Conservation (phyloP, 2,113 vertebrate species). For the Phycodurus eques region DNA sequence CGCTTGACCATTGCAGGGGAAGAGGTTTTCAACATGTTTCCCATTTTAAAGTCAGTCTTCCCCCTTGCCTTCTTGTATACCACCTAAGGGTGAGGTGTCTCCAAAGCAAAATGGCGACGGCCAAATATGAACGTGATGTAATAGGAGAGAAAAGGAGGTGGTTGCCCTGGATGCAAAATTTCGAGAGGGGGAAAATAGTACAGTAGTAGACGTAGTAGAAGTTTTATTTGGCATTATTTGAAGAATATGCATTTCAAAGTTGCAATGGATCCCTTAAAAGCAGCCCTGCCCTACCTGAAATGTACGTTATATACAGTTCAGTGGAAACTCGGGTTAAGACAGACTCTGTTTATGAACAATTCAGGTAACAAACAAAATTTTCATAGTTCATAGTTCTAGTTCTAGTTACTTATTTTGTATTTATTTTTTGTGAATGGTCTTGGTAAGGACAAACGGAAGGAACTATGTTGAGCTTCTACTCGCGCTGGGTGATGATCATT, state of each 20-base stretch:
- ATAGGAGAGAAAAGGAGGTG: slow-evolving; percentile 23
- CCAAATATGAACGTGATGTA: slow-evolving; percentile 70
- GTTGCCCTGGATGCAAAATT: neutral
- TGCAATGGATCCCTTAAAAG: too few species aligned
- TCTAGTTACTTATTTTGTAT: too few species aligned
- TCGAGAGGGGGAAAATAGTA: neutral
- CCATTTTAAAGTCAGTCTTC: slow-evolving; percentile 41
- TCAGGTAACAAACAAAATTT: too few species aligned
- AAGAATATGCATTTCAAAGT: neutral
- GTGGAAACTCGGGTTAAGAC: too few species aligned
- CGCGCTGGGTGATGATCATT: too few species aligned
- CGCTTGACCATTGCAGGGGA: slow-evolving; percentile 66
- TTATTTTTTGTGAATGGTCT: too few species aligned
- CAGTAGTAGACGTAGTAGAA: neutral
- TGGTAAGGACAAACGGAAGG: too few species aligned
- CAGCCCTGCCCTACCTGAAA: too few species aligned
- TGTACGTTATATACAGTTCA: too few species aligned
- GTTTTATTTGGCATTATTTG: neutral
- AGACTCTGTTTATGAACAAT: too few species aligned
- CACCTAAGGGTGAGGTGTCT: slow-evolving; percentile 69
- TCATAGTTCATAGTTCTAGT: too few species aligned
- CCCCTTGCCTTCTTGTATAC: slow-evolving; percentile 57
- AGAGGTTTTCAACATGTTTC: slow-evolving; percentile 78
- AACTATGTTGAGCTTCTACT: too few species aligned
- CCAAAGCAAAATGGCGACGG: slow-evolving; percentile 28